Conservation (phyloP, 2,113 vertebrate genomes). For the Coracopsis vasa region DNA sequence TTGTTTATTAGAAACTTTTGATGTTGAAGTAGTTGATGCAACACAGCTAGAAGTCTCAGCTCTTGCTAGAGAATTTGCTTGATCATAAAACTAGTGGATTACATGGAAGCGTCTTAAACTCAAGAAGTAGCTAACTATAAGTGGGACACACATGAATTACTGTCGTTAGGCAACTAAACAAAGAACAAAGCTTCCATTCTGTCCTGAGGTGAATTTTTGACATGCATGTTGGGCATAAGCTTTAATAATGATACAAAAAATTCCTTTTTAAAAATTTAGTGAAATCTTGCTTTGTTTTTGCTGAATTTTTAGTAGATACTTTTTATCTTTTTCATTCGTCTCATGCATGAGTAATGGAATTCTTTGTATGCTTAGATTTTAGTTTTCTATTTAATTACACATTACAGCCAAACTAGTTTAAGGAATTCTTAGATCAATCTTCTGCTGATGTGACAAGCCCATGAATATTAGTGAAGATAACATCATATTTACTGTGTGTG, state of each 20-base stretch:
- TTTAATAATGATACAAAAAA: background rate
- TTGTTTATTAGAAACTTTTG: background rate
- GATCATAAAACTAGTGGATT: background rate
- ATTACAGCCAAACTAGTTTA: background rate
- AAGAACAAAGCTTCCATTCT: background rate
- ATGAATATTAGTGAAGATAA: background rate
- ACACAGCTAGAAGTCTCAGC: background rate
- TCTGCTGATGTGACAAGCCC: background rate
- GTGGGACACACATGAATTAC: background rate
- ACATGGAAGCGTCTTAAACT: background rate
- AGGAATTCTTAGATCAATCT: background rate
- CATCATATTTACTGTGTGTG: background rate
- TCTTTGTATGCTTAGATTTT: background rate
- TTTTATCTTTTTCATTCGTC: background rate
- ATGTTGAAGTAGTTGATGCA: background rate
- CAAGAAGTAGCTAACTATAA: background rate
- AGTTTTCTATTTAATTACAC: background rate
- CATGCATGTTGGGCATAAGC: background rate
- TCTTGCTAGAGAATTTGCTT: background rate
- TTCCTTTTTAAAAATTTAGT: background rate
- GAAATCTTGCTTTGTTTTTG: background rate
- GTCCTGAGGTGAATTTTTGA: background rate
- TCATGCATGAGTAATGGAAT: background rate
- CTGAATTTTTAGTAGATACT: background rate
- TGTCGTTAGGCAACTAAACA: background rate